phyloP scores from a whole-genome alignment of 2,113 vertebrate species.

The Saccopteryx bilineata region DNA sequence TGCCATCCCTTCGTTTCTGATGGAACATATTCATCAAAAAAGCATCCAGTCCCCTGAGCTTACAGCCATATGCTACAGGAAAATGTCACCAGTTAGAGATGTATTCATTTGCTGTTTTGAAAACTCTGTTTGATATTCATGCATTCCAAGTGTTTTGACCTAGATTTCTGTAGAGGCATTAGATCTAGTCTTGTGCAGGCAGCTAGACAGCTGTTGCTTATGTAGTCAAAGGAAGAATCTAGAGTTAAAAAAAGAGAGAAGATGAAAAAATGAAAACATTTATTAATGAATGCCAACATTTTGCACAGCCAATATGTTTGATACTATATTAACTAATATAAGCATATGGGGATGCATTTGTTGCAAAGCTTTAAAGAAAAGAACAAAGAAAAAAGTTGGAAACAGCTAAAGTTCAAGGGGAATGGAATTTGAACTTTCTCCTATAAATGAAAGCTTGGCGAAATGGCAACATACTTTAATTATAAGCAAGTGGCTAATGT shows the following conservation, averaged over 20 bases:
- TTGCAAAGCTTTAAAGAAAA: slow-evolving; percentile 92
- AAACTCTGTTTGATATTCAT: slow-evolving; percentile 97
- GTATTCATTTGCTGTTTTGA: slow-evolving; percentile 97
- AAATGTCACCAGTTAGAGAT: slow-evolving; percentile 99
- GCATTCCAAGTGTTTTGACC: slow-evolving; percentile 94
- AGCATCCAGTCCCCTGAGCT: slow-evolving; percentile 96
- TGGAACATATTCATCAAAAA: slow-evolving; percentile 98
- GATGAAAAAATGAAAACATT: slow-evolving; percentile 92
- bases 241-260: slow-evolving; percentile 87
- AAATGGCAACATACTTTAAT: slow-evolving; percentile 91
- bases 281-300: slow-evolving; percentile 94
- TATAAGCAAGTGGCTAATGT: slow-evolving; percentile 91
- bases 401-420: slow-evolving; percentile 90
- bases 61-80: slow-evolving; percentile 95
- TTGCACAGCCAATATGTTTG: slow-evolving; percentile 93
- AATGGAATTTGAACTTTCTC: slow-evolving; percentile 92
- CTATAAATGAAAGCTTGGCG: slow-evolving; percentile 90
- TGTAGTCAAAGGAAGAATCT: slow-evolving; percentile 92
- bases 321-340: slow-evolving; percentile 94
- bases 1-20: slow-evolving; percentile 94
- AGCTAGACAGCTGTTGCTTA: slow-evolving; percentile 94
- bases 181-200: slow-evolving; percentile 92
- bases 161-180: slow-evolving; percentile 92
- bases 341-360: slow-evolving; percentile 94
- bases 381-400: slow-evolving; percentile 92